A percentile compares a stretch with the other conserved stretches of the same genome.
phyloP scores from a whole-genome alignment of 1,140 invertebrate species.

The Tetraneura akinire region DNA sequence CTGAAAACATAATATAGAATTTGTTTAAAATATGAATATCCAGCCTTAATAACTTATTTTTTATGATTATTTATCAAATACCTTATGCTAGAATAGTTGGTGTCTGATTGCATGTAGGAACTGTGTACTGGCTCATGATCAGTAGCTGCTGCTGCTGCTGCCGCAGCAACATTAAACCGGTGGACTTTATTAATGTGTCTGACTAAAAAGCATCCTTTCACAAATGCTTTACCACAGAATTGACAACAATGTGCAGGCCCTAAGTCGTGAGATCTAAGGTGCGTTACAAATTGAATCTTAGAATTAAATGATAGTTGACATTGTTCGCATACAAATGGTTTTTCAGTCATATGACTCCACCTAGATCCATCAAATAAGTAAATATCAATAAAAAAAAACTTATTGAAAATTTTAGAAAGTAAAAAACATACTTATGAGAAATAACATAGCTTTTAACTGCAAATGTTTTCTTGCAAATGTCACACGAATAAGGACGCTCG shows the following conservation, averaged over 20 bases:
- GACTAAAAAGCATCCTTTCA: slow-evolving; percentile 75
- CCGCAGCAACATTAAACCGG: slow-evolving; percentile 60
- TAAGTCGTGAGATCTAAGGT: slow-evolving; percentile 71
- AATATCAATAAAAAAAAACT: background rate
- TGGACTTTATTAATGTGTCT: slow-evolving; percentile 72
- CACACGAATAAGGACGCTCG: slow-evolving; percentile 72
- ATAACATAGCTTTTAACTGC: slow-evolving; percentile 77
- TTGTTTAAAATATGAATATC: too few relatives aligned
- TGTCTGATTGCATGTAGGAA: slow-evolving; percentile 50
- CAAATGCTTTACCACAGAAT: slow-evolving; percentile 72
- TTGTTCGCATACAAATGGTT: slow-evolving; percentile 70
- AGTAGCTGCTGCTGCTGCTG: slow-evolving; percentile 30
- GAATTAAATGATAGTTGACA: slow-evolving; percentile 74
- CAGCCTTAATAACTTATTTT: too few relatives aligned
- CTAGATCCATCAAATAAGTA: slow-evolving; percentile 57
- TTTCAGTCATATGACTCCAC: slow-evolving; percentile 75
- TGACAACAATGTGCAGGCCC: slow-evolving; percentile 71
- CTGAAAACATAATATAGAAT: too few relatives aligned
- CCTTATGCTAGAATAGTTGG: slow-evolving; percentile 50
- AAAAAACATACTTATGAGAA: slow-evolving; percentile 64
- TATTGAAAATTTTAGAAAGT: background rate
- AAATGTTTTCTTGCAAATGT: slow-evolving; percentile 75
- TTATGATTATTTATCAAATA: slow-evolving; percentile 1
- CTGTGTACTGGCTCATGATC: slow-evolving; percentile 48
- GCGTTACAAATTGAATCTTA: slow-evolving; percentile 71